Evolutionary conservation across 92 coral and sea anemone genomes (phyloP).

Genomic region (Metridium senile): DNA sequence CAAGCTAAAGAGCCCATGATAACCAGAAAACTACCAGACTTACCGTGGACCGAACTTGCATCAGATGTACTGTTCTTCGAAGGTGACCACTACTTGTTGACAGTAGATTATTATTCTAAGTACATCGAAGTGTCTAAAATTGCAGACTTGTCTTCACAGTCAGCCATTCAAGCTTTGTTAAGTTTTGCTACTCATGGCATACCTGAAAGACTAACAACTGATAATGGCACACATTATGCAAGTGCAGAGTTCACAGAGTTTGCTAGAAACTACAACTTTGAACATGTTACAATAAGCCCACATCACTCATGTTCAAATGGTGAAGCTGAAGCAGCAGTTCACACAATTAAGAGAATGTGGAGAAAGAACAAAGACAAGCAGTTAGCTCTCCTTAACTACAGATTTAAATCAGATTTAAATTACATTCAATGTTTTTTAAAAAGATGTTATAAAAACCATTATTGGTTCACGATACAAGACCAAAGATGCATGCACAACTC

Average conservation of each 20-base stretch:
- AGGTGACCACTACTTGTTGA: slow-evolving; percentile 33
- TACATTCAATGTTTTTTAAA: too few relatives aligned
- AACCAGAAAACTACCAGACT: too few relatives aligned
- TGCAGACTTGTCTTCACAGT: slow-evolving; percentile 36
- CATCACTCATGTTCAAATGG: slow-evolving; percentile 34
- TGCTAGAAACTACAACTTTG: slow-evolving; percentile 19
- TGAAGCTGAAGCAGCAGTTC: slow-evolving; percentile 20
- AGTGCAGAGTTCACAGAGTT: slow-evolving; percentile 39
- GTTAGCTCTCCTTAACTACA: slow-evolving; percentile 22
- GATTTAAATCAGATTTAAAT: too few relatives aligned
- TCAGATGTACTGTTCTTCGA: slow-evolving; percentile 6
- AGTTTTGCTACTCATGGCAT: slow-evolving; percentile 38
- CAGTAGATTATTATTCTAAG: slow-evolving; percentile 41
- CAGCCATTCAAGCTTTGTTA: slow-evolving; percentile 33
- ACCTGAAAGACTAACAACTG: slow-evolving; percentile 25
- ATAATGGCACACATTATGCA: slow-evolving; percentile 41
- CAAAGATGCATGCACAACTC: too few relatives aligned
- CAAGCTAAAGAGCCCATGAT: too few relatives aligned
- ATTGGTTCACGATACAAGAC: too few relatives aligned
- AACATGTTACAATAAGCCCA: slow-evolving; percentile 37
- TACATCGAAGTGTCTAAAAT: slow-evolving; percentile 38
- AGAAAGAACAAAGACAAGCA: slow-evolving; percentile 27
- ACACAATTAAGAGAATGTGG: slow-evolving; percentile 33
- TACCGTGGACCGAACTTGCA: too few relatives aligned
- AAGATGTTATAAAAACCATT: too few relatives aligned